Percentiles rank a stretch among this genome's conserved stretches.
Evolutionary conservation across 2,797 vertebrate genomes (phyloP).

Genomic region (Trachurus trachurus): DNA sequence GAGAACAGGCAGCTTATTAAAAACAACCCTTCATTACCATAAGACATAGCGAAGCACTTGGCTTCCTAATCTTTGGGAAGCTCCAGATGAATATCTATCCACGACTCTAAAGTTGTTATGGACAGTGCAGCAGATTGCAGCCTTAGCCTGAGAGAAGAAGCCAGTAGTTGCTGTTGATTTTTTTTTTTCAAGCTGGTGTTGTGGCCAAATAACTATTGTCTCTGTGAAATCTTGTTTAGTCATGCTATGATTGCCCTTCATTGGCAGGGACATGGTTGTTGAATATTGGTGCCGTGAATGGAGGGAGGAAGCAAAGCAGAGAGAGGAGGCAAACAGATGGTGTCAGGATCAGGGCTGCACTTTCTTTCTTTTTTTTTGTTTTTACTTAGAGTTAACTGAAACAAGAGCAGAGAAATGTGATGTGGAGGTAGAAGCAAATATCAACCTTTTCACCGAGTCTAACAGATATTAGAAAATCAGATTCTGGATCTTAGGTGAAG

Average conservation of each 20-base stretch:
- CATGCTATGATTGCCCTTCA: conserved; percentile 60
- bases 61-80: conserved; percentile 80
- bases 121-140: conserved; percentile 35
- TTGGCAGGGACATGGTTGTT: conserved; percentile 69
- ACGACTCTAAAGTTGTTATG: conserved; percentile 58
- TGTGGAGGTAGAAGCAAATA: conserved; percentile 17
- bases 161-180: conserved; percentile 42
- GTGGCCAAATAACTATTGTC: conserved; percentile 67
- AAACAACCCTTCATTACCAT: conserved; percentile 85
- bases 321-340: conserved; percentile 58
- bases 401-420: conserved; percentile 21
- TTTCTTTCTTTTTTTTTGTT: neutral
- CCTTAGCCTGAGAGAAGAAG: conserved; percentile 35
- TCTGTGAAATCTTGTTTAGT: conserved; percentile 75
- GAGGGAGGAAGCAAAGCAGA: conserved; percentile 43
- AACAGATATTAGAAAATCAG: conserved; percentile 41
- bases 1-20: conserved; percentile 80
- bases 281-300: conserved; percentile 49
- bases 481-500: conserved; percentile 54
- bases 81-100: conserved; percentile 76
- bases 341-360: conserved; percentile 52
- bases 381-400: conserved; percentile 44
- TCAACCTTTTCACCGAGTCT: conserved; percentile 31
- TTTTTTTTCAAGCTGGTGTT: conserved; percentile 36
- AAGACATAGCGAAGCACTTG: conserved; percentile 81